Evolutionary conservation across 2,797 vertebrate species (phyloP).

Genomic region (Mareca penelope): DNA sequence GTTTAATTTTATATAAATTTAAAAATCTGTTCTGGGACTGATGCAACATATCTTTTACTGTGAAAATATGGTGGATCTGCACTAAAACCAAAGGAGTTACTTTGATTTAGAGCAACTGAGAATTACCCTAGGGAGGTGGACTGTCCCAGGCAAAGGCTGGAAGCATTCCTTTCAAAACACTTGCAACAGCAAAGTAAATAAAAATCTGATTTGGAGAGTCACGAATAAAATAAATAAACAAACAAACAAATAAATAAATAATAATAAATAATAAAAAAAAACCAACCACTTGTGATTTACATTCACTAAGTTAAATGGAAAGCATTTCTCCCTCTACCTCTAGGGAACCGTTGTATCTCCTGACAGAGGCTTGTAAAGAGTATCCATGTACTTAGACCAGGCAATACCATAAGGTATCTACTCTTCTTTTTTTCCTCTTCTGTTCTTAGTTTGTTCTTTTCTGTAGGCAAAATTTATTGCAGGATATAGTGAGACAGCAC

Average conservation of each 20-base stretch:
- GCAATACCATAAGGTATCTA: not conserved
- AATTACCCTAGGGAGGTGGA: too few relatives aligned
- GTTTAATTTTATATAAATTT: not conserved
- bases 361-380: not conserved
- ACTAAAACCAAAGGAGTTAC: not conserved
- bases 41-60: not conserved
- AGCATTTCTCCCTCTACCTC: not conserved
- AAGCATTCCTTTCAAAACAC: not conserved
- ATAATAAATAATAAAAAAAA: not conserved
- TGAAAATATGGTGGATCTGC: not conserved
- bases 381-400: not conserved
- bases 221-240: not conserved
- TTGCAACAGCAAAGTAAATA: not conserved
- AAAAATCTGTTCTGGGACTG: not conserved
- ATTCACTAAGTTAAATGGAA: not conserved
- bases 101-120: not conserved
- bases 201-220: not conserved
- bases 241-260: too few relatives aligned
- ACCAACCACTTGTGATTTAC: not conserved
- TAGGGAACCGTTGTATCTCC: not conserved
- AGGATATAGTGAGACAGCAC: not conserved
- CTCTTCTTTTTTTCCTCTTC: not conserved
- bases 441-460: not conserved
- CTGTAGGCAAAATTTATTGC: conserved; percentile 40
- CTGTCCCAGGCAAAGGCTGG: too few relatives aligned